A percentile compares a stretch with the other conserved stretches of the same genome.
phyloP scores from a whole-genome alignment of 2,113 vertebrate species.

The Tetrao urogallus region DNA sequence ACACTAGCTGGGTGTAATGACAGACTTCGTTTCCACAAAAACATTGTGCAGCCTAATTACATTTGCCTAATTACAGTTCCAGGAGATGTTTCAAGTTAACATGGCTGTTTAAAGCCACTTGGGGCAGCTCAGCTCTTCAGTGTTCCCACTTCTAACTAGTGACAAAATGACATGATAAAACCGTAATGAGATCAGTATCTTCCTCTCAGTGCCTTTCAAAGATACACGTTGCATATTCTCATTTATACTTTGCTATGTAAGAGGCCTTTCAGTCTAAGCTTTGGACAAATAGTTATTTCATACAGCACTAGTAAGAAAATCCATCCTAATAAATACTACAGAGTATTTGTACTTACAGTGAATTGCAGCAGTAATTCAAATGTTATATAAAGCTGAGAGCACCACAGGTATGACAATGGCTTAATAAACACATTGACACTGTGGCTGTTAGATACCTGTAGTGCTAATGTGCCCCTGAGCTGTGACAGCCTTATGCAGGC shows the following conservation, averaged over 20 bases:
- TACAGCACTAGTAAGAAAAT: background rate
- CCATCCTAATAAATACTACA: background rate
- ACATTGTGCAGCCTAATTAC: background rate
- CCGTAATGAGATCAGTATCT: background rate
- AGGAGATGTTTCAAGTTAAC: background rate
- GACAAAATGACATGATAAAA: background rate
- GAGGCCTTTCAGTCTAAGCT: background rate
- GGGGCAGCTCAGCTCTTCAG: background rate
- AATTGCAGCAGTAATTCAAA: background rate
- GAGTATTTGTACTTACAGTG: background rate
- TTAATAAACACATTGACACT: background rate
- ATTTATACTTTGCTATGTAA: background rate
- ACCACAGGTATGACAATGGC: background rate
- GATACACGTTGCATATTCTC: fast-evolving
- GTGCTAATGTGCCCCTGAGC: background rate
- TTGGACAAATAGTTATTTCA: background rate
- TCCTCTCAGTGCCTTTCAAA: background rate
- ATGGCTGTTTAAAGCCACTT: background rate
- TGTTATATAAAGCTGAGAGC: background rate
- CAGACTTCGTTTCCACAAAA: background rate
- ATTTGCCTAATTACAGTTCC: background rate
- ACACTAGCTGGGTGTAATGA: background rate
- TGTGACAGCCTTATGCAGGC: background rate
- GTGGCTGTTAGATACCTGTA: background rate
- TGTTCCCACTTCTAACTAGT: background rate